Base-by-base conservation (phyloP, 2,797 vertebrate genomes). In the Notamacropus eugenii region DNA sequence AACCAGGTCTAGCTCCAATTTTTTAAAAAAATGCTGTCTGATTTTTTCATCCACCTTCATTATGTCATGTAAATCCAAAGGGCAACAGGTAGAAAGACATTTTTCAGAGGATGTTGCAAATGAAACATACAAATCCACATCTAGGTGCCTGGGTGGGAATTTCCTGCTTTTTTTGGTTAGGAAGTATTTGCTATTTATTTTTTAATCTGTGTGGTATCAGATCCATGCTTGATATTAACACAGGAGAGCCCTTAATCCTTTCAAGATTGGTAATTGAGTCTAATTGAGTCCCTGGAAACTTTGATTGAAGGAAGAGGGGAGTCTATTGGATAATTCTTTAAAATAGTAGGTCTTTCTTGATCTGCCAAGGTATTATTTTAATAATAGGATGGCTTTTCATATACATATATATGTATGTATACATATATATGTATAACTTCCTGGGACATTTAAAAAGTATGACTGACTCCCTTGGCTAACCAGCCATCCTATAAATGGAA, bases 381-480 rank as follows among this genome's bases (percentile, higher is more conserved):
- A 13, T 40, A 22, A 46, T 0, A 4, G 87, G 52, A 59, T 58
- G 5, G 22, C 9, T n/a, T 40, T 93, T 6, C 16, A 93, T 29
- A 67, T 67, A 19, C n/a, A 67, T n/a, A 28, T 67, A 67, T 34
- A 34, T 67, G 5, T 40, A 74, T 22, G 19, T 40, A 19, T n/a
- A 74, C 40, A 22, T 74, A 67, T 62, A 22, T 46, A 27, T 5
- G 6, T 4, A 0, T 3, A 14, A 19, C 0, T 0, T 90, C 14
- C 0, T 29, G 93, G 24, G 58, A 8, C 6, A 3, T 55, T 90
- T 74, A 0, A 1, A 55, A 90, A 2, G 34, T 54, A 16, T 2
- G 16, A 28, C 10, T 3, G 46, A 40, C 54, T 34, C 46, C 27
- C 29, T 59, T 0, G 0, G 90, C 14, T 90, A 5, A 4, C 56